Conservation (phyloP, 1,140 invertebrate species). For the Drosophila kurseongensis region DNA sequence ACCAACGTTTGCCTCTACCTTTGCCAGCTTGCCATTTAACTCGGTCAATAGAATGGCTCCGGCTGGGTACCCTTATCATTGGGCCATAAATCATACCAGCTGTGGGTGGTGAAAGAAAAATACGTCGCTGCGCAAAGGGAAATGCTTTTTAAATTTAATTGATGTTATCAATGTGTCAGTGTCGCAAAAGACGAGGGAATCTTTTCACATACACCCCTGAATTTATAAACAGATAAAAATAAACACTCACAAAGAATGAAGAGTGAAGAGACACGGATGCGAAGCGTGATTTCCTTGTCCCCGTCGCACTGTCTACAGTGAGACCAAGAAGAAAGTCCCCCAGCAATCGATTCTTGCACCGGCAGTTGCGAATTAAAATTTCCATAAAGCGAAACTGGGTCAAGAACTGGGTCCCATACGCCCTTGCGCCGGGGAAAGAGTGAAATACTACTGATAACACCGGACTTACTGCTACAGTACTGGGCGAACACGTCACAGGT, state of each 20-base stretch:
- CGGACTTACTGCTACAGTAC: conserved; percentile 18
- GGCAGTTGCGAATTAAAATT: conserved; percentile 7
- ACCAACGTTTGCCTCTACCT: conserved; percentile 18
- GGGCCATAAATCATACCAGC: conserved; percentile 56
- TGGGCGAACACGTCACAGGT: conserved; percentile 26
- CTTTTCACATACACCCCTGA: conserved; percentile 18
- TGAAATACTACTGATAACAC: conserved; percentile 21
- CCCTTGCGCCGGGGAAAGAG: not conserved
- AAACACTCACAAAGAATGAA: conserved; percentile 22
- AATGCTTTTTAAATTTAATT: conserved; percentile 49
- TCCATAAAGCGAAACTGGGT: conserved; percentile 19
- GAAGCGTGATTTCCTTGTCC: conserved; percentile 43
- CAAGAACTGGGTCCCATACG: conserved; percentile 21
- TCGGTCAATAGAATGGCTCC: conserved; percentile 41
- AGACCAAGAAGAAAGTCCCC: not conserved
- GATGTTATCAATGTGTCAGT: conserved; percentile 30
- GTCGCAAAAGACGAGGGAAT: not conserved
- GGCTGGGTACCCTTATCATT: conserved; percentile 37
- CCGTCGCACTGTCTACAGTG: conserved; percentile 16
- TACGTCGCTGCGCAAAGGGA: conserved; percentile 1
- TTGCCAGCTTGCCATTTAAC: conserved; percentile 34
- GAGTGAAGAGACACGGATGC: conserved; percentile 16
- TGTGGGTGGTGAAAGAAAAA: not conserved
- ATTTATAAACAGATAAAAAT: conserved; percentile 32
- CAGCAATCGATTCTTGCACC: conserved; percentile 1